A percentile compares a stretch with the other conserved stretches of the same genome.
Evolutionary conservation across 2,113 vertebrate species (phyloP).

Genomic region (Typhlomys cinereus): DNA sequence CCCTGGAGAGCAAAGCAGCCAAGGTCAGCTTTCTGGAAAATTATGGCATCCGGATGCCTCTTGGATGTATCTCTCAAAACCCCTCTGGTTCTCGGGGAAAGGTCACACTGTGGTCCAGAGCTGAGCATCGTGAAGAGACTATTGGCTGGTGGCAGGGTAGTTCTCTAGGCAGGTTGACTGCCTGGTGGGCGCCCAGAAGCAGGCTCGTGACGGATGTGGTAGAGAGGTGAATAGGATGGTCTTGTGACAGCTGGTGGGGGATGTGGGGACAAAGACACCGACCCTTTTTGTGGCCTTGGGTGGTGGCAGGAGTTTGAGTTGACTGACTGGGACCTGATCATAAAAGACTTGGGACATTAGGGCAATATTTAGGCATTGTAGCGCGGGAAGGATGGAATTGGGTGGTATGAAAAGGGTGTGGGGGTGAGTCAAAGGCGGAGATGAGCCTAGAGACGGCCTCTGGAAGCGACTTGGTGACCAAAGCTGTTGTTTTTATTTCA

Average conservation of each 20-base stretch:
- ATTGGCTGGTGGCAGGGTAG: neutral
- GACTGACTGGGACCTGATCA: neutral
- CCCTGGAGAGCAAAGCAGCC: neutral
- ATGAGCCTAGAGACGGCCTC: neutral
- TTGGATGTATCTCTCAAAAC: neutral
- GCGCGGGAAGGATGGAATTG: neutral
- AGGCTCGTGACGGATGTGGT: neutral
- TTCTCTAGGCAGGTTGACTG: neutral
- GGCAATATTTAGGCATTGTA: neutral
- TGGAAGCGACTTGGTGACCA: neutral
- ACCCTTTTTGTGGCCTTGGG: neutral
- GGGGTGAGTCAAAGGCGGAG: neutral
- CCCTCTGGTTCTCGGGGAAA: neutral
- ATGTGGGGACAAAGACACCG: neutral
- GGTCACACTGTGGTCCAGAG: neutral
- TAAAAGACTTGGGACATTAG: neutral
- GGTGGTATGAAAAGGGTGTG: neutral
- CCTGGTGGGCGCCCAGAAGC: neutral
- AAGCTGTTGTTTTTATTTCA: constrained; percentile 82
- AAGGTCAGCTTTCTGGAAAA: neutral
- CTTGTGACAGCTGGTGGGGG: neutral
- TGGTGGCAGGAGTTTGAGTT: neutral
- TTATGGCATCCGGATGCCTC: neutral
- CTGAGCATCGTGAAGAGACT: neutral
- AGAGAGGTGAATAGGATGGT: neutral